Conservation (phyloP, 2,113 vertebrate species). For the Furnarius figulus region DNA sequence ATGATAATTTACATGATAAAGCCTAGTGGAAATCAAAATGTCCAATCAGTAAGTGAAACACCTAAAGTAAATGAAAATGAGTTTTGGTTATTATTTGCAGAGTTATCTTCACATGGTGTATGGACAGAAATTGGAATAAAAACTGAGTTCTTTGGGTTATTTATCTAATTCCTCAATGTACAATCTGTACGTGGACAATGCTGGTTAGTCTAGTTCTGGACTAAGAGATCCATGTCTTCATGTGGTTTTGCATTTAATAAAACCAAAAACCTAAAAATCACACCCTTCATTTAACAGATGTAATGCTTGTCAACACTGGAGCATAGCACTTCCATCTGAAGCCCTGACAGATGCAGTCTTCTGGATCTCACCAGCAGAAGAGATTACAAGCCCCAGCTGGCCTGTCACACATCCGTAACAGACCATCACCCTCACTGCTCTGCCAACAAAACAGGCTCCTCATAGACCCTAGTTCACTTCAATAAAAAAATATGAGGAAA, state of each 20-base stretch:
- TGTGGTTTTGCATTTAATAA: neutral
- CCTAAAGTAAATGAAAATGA: neutral
- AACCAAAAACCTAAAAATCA: neutral
- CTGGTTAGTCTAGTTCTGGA: neutral
- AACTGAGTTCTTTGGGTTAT: neutral
- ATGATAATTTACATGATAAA: neutral
- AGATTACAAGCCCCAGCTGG: conserved; percentile 18
- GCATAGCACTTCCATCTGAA: neutral
- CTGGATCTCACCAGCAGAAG: neutral
- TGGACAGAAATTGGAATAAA: neutral
- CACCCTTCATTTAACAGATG: neutral
- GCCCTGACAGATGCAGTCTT: neutral
- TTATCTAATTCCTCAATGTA: neutral
- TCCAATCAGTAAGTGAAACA: neutral
- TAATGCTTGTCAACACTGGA: neutral
- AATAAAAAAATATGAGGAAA: accelerated
- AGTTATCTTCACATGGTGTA: neutral
- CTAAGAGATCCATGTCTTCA: neutral
- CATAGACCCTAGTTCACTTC: neutral
- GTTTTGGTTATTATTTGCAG: neutral
- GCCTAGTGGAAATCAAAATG: neutral
- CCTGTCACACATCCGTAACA: neutral
- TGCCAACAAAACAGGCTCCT: neutral
- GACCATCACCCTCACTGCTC: neutral
- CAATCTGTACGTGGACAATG: neutral